These are phyloP conservation scores for Notamacropus eugenii DNA, from an alignment of 2,797 vertebrate genomes.

Conservation along the genomic window DNA sequence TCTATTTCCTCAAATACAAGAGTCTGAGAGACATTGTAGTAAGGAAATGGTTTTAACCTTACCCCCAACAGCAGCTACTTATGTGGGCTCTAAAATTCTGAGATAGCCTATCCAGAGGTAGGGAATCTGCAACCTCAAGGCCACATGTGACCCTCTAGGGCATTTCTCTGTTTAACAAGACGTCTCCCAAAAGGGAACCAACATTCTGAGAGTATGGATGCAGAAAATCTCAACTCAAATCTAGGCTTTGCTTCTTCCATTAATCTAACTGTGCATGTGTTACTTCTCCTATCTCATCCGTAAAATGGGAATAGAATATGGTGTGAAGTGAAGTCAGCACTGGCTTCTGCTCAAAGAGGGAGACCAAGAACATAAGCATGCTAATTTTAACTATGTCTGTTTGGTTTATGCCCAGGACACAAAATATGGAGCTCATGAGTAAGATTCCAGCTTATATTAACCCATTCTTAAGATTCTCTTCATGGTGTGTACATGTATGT, in stretches of 20 bases:
- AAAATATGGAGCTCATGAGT: background rate
- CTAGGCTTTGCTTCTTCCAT: background rate
- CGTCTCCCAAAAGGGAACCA: background rate
- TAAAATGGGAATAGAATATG: background rate
- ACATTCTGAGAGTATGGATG: background rate
- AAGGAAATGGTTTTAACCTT: background rate
- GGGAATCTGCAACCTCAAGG: too few species aligned
- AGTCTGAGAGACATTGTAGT: background rate
- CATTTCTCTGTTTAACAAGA: background rate
- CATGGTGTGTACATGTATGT: background rate
- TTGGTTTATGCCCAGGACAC: background rate
- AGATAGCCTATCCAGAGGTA: background rate
- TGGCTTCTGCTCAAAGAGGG: background rate
- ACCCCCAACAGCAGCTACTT: background rate
- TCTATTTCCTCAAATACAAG: background rate
- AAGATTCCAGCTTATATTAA: background rate
- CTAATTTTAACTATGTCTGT: background rate
- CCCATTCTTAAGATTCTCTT: background rate
- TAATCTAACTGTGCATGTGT: background rate
- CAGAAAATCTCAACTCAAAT: background rate
- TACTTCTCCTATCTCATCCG: background rate
- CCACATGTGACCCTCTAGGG: too few species aligned
- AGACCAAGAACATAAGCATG: background rate
- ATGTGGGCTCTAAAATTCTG: background rate
- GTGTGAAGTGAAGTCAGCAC: background rate